Base-by-base conservation (phyloP, 2,797 vertebrate genomes). In the Tapirus indicus region DNA sequence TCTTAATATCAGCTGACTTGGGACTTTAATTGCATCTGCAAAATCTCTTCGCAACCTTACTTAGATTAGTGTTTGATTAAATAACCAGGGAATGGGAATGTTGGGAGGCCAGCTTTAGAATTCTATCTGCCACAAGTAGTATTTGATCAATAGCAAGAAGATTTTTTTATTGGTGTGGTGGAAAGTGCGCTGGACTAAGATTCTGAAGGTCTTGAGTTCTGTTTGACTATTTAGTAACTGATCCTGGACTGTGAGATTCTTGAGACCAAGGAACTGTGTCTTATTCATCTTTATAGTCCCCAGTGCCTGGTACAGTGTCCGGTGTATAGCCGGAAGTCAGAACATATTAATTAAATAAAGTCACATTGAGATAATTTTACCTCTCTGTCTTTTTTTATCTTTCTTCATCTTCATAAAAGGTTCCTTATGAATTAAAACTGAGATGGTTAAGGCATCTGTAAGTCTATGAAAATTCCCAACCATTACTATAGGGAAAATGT, bases 21-120 rank as follows among this genome's bases (percentile, higher is more conserved):
- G 47, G 29, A 71, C 66, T 84, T 95, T 23, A 88, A 9, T 82
- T 94, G 44, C 5, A 77, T 58, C 27, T 95, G 21, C 68, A 78
- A 47, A 89, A 72, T 83, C 29, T n/a, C 58, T 83, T 64, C 29
- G 47, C 14, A 71, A 27, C 29, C 47, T 52, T 66, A 58, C 60
- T 71, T 69, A 88, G 23, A 68, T 91, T 77, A n/a, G 25, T 78
- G 29, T 95, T 88, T 69, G 2, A 32, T 95, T 97, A 75, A 88
- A n/a, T 88, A 62, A 41, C 9, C 35, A 95, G 83, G 11, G 35
- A 12, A 44, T 83, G 14, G 32, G 7, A 92, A 47, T 97, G 38
- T 91, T 66, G 38, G 49, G 52, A 69, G 10, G 3, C 64, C n/a
- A 16, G 86, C 86, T 91, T 88, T 93, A 58, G 29, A 93, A 86